Base-by-base conservation (phyloP, 1,140 invertebrate species). In the Lepidurus packardi region DNA sequence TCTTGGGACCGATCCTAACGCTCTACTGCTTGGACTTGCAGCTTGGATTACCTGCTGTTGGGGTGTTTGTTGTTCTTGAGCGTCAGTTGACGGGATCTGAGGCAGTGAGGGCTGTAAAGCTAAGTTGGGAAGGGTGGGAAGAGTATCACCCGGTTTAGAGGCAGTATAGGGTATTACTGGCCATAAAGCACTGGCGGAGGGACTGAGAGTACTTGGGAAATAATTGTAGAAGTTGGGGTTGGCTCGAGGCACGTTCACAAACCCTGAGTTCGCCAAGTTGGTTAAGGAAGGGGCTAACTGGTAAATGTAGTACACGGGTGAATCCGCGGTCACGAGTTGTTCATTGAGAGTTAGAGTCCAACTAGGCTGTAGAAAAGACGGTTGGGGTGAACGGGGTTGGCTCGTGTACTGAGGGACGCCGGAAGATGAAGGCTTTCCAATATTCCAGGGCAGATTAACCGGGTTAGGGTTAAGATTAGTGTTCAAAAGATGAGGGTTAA, bases 261-360 rank as follows among this genome's bases (percentile, higher is more conserved):
- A 34, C 34, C 34, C 34, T 34, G 34, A 34, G 34, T 34, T 34
- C 3, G 34, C 34, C 34, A 65, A 16, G 13, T 65, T 65, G 3
- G 53, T 16, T 65, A 65, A 7, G 0, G 53, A 65, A 7, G 53
- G 53, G 13, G 53, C 53, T 4, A 65, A 65, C 53, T 65, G 53
- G 53, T 65, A 65, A 65, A 65, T 65, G n/a, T 65, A 65, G 53
- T 65, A 65, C 53, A 65, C 53, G 7, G 53, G 53, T 1, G 53
- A 13, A 21, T 65, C 53, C 9, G 21, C 53, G 8, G 53, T 21
- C 13, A 21, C 8, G 6, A 21, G 16, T n/a, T 13, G 53, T 65
- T 65, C 53, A n/a, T 21, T 65, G 21, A 5, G 53, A 16, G 16
- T 65, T 16, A 65, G 6, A 1, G 53, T 65, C 53, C 53, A 65